Percentiles rank a stretch among this genome's conserved stretches.
Evolutionary conservation across 2,888 invertebrate genomes (phyloP).

Genomic region (Rotaria socialis): DNA sequence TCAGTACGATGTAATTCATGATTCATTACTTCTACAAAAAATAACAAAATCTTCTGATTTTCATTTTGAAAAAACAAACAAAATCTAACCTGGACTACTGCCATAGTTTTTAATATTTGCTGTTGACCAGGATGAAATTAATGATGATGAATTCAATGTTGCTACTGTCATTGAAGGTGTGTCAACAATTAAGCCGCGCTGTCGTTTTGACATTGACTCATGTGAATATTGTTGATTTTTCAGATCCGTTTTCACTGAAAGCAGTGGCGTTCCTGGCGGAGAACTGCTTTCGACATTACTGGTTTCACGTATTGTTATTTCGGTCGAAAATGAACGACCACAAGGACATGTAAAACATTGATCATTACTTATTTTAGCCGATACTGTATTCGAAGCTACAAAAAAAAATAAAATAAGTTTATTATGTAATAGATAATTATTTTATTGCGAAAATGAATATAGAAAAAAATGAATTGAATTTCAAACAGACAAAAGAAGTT

Average conservation of each 20-base stretch:
- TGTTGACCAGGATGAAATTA: not conserved
- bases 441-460: not conserved
- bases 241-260: not conserved
- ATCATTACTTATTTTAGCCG: not conserved
- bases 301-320: constrained; percentile 10
- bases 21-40: not conserved
- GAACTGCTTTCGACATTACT: not conserved
- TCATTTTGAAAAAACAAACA: not conserved
- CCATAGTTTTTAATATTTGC: not conserved
- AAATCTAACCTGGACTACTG: not conserved
- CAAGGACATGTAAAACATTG: constrained; percentile 22
- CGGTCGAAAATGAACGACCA: not conserved
- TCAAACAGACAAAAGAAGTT: no score
- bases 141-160: not conserved
- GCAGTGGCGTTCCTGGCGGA: not conserved
- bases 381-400: not conserved
- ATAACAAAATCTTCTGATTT: not conserved
- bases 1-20: not conserved
- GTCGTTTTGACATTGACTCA: not conserved
- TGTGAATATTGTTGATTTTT: not conserved
- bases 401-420: no score
- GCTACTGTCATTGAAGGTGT: not conserved
- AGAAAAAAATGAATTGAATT: no score
- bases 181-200: not conserved
- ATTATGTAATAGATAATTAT: not conserved